These are phyloP conservation scores for Corythaeola cristata DNA, from an alignment of 2,113 vertebrate species.

Conservation along the genomic window DNA sequence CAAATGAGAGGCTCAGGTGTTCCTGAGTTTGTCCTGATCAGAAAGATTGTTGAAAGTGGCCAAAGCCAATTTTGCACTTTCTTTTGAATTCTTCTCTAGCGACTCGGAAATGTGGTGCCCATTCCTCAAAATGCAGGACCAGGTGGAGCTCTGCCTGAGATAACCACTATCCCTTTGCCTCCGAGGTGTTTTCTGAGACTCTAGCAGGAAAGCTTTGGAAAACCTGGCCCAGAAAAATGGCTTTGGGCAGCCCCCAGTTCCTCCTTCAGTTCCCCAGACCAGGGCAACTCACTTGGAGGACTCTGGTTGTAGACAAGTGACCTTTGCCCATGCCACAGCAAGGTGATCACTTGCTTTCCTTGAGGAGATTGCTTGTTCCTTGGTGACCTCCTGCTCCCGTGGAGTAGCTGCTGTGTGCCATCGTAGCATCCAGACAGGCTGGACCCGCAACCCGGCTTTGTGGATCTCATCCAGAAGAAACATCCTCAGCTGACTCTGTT, in stretches of 20 bases:
- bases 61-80: background rate
- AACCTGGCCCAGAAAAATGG: background rate
- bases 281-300: background rate
- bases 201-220: background rate
- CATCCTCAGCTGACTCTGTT: background rate
- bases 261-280: background rate
- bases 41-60: background rate
- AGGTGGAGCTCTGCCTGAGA: background rate
- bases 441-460: background rate
- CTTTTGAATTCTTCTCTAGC: background rate
- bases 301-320: background rate
- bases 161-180: background rate
- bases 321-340: background rate
- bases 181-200: background rate
- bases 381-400: background rate
- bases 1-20: background rate
- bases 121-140: background rate
- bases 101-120: background rate
- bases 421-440: background rate
- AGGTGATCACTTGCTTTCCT: background rate
- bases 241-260: background rate
- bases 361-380: background rate
- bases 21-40: background rate
- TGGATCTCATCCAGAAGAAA: background rate
- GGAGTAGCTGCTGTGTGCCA: background rate